phyloP scores from a whole-genome alignment of 2,797 vertebrate species.

The Sus cebifrons region DNA sequence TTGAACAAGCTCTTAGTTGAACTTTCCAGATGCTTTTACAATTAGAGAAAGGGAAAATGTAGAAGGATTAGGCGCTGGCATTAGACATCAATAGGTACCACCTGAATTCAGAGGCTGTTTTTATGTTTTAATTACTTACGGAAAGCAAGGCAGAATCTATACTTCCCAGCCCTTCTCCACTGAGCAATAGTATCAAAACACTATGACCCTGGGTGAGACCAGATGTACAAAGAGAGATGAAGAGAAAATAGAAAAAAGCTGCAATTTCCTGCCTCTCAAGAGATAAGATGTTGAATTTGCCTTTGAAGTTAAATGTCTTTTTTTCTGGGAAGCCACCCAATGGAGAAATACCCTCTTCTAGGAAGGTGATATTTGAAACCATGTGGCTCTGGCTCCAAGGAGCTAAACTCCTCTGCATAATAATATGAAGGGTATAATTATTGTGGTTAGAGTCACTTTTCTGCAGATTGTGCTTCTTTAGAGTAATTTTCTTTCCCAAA shows the following conservation, averaged over 20 bases:
- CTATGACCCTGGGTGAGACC: background rate
- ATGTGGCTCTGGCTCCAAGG: background rate
- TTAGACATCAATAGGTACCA: background rate
- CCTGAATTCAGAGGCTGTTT: background rate
- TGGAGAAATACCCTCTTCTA: background rate
- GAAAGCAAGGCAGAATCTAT: background rate
- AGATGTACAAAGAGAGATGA: background rate
- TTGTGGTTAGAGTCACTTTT: background rate
- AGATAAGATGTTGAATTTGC: background rate
- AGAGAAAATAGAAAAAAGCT: background rate
- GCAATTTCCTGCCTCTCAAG: background rate
- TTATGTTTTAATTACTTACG: background rate
- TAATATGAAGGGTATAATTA: background rate
- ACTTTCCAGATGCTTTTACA: background rate
- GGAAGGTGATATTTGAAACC: background rate
- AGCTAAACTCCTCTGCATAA: background rate
- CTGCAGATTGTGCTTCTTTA: background rate
- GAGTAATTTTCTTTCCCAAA: constrained; percentile 46
- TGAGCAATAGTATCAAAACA: background rate
- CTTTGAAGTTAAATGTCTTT: background rate
- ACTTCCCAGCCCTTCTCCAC: background rate
- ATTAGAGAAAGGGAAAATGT: background rate
- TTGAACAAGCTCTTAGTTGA: background rate
- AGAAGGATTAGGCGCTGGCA: background rate
- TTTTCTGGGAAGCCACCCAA: background rate